A percentile compares a stretch with the other conserved stretches of the same genome.
phyloP scores from a whole-genome alignment of 1,140 invertebrate genomes.

The Antheraea mylitta region DNA sequence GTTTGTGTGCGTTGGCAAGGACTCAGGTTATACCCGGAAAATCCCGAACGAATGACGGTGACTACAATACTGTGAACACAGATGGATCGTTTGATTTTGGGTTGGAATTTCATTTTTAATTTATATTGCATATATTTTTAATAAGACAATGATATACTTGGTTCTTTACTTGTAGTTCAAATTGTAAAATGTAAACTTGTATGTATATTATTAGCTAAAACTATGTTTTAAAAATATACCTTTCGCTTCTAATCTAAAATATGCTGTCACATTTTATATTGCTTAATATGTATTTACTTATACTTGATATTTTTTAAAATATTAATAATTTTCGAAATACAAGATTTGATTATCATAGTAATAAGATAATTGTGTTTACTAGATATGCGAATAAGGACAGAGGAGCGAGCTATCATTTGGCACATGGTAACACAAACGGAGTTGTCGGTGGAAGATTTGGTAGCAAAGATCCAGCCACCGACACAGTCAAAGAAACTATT shows the following conservation, averaged over 20 bases:
- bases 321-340: too few species aligned
- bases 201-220: too few species aligned
- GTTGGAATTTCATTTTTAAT: slow-evolving; percentile 40
- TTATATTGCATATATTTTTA: neutral
- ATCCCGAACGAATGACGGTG: slow-evolving; percentile 68
- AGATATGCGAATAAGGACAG: slow-evolving; percentile 82
- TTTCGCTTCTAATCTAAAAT: too few species aligned
- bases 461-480: slow-evolving; percentile 81
- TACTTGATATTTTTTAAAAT: too few species aligned
- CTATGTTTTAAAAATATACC: too few species aligned
- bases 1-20: slow-evolving; percentile 55
- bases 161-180: too few species aligned
- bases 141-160: too few species aligned
- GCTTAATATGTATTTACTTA: too few species aligned
- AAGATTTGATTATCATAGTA: neutral
- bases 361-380: neutral
- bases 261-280: too few species aligned
- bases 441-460: slow-evolving; percentile 83
- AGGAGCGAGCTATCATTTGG: slow-evolving; percentile 81
- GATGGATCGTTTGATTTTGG: slow-evolving; percentile 84
- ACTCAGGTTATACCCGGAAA: slow-evolving; percentile 71
- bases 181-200: too few species aligned
- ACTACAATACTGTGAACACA: slow-evolving; percentile 80
- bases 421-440: slow-evolving; percentile 80
- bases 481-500: slow-evolving; percentile 82